phyloP scores from a whole-genome alignment of 1,140 invertebrate genomes.

The Trigoniulus corallinus region DNA sequence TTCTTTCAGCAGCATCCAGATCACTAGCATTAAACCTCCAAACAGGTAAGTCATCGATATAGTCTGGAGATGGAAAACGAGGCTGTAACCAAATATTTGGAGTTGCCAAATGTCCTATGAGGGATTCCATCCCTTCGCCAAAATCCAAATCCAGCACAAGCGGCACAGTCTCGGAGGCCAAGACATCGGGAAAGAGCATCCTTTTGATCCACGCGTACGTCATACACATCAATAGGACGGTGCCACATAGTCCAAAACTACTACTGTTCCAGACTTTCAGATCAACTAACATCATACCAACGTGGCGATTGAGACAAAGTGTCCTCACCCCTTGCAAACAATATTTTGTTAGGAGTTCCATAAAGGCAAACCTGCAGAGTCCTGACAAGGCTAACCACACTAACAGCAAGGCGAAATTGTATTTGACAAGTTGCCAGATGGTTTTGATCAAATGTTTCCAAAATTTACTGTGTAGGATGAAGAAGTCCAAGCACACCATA shows the following conservation, averaged over 20 bases:
- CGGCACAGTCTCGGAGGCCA: slow-evolving; percentile 23
- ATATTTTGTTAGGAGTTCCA: slow-evolving; percentile 16
- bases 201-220: too few species aligned
- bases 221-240: too few species aligned
- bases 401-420: slow-evolving; percentile 29
- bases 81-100: slow-evolving; percentile 33
- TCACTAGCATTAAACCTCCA: slow-evolving; percentile 22
- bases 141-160: slow-evolving; percentile 18
- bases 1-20: slow-evolving; percentile 10
- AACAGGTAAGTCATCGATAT: slow-evolving; percentile 33
- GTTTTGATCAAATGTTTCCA: slow-evolving; percentile 22
- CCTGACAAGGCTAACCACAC: slow-evolving; percentile 28
- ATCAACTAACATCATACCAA: too few species aligned
- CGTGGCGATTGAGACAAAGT: too few species aligned
- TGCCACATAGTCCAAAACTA: too few species aligned
- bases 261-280: too few species aligned
- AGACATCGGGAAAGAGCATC: too few species aligned
- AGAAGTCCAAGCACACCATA: slow-evolving; percentile 26
- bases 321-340: too few species aligned
- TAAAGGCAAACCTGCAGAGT: slow-evolving; percentile 23
- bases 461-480: slow-evolving; percentile 21
- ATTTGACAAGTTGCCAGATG: slow-evolving; percentile 27
- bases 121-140: slow-evolving; percentile 25
- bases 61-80: slow-evolving; percentile 25
- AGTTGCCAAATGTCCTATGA: slow-evolving; percentile 28